Conservation (phyloP, 2,888 invertebrate species). For the Stegophylla sp. region DNA sequence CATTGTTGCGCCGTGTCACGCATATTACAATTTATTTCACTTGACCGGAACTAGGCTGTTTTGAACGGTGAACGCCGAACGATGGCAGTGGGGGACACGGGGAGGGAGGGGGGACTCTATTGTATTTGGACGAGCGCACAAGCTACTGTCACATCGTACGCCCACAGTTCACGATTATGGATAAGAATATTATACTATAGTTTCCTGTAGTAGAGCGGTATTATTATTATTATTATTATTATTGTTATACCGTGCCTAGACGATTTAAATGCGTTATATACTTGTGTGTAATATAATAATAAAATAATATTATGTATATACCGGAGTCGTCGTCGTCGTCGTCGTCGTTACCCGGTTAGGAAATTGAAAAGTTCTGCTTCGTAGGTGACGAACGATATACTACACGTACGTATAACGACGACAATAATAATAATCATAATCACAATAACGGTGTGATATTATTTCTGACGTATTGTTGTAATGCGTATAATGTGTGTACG, state of each 20-base stretch:
- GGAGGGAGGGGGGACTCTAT: conserved; percentile 7
- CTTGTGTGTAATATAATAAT: no score
- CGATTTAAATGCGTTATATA: not conserved
- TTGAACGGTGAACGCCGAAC: not conserved
- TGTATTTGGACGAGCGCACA: conserved; percentile 45
- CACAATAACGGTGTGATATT: not conserved
- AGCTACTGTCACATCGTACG: conserved; percentile 56
- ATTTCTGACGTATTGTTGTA: not conserved
- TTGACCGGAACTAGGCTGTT: conserved; percentile 58
- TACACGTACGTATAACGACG: no score
- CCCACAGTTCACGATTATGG: conserved; percentile 55
- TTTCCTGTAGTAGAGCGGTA: conserved; percentile 17
- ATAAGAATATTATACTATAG: conserved; percentile 42
- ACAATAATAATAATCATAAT: not conserved
- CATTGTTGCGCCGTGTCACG: conserved; percentile 57
- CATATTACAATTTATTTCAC: conserved; percentile 58
- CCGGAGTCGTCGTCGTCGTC: not conserved
- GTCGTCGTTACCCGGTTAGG: not conserved
- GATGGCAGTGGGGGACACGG: not conserved
- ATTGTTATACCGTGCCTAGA: not conserved
- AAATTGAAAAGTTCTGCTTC: conserved; percentile 35
- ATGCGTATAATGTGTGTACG: no score
- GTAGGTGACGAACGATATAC: not conserved
- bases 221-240: not conserved
- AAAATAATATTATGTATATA: not conserved